A percentile compares a stretch with the other conserved stretches of the same genome.
phyloP scores from a whole-genome alignment of 37 sponge, comb jelly and placozoan genomes.

The Axinella damicornis region DNA sequence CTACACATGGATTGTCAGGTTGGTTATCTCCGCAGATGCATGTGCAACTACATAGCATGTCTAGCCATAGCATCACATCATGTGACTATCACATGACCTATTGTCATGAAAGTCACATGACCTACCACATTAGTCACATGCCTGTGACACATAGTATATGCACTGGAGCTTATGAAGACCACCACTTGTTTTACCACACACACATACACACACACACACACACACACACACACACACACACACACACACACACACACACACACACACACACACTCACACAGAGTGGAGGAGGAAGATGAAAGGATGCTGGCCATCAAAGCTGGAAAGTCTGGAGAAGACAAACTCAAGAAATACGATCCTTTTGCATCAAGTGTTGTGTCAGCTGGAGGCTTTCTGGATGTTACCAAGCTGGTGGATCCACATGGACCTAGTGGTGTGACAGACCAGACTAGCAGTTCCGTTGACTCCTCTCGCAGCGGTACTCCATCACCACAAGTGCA shows the following conservation, averaged over 20 bases:
- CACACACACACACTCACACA: not conserved
- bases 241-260: too few relatives aligned
- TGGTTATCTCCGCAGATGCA: not conserved
- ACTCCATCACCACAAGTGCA: not conserved
- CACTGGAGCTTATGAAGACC: too few relatives aligned
- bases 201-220: too few relatives aligned
- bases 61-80: too few relatives aligned
- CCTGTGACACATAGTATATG: too few relatives aligned
- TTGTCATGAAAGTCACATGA: too few relatives aligned
- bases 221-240: too few relatives aligned
- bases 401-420: constrained; percentile 23
- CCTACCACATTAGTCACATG: too few relatives aligned
- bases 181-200: too few relatives aligned
- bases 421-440: too few relatives aligned
- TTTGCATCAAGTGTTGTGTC: not conserved
- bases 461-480: not conserved
- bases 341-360: constrained; percentile 6
- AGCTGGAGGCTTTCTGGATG: not conserved
- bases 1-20: constrained; percentile 87
- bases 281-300: constrained; percentile 68
- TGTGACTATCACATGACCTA: too few relatives aligned
- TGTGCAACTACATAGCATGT: too few relatives aligned
- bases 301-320: constrained; percentile 53
- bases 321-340: constrained; percentile 36
- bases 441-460: not conserved